A percentile compares a stretch with the other conserved stretches of the same genome.
These are phyloP conservation scores for Danaus chrysippus DNA, from an alignment of 2,888 invertebrate genomes.

Conservation along the genomic window DNA sequence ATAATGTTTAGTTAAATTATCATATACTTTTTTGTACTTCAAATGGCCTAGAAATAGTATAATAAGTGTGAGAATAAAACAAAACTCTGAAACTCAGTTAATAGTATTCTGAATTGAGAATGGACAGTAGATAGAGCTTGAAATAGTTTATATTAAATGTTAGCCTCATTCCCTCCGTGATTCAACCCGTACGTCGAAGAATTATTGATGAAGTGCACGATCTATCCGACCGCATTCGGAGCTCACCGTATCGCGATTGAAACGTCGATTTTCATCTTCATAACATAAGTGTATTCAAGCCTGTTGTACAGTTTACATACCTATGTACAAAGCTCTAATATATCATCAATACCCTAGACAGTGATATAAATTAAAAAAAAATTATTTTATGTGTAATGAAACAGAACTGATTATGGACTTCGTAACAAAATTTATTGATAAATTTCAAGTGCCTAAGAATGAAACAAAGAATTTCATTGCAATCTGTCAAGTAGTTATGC, in stretches of 20 bases:
- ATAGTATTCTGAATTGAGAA: not conserved
- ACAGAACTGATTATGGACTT: too few relatives aligned
- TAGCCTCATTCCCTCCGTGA: constrained; percentile 31
- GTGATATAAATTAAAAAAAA: too few relatives aligned
- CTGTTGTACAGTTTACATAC: not conserved
- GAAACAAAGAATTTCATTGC: too few relatives aligned
- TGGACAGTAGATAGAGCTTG: constrained; percentile 5
- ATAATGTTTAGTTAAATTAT: not conserved
- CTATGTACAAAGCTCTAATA: not conserved
- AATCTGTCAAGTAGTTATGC: too few relatives aligned
- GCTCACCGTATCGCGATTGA: constrained; percentile 15
- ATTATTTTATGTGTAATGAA: too few relatives aligned
- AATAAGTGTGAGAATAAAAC: not conserved
- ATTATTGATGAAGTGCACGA: constrained; percentile 48
- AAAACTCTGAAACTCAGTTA: not conserved
- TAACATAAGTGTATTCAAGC: not conserved
- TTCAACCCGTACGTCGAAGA: constrained; percentile 38
- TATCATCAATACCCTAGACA: too few relatives aligned
- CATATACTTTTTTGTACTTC: not conserved
- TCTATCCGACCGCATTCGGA: constrained; percentile 34
- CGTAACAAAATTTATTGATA: too few relatives aligned
- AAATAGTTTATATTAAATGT: constrained; percentile 25
- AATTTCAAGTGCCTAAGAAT: too few relatives aligned
- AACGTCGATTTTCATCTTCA: constrained; percentile 11
- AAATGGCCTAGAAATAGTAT: not conserved